Conservation (phyloP, 1,140 invertebrate species). For the Nebria ingens region DNA sequence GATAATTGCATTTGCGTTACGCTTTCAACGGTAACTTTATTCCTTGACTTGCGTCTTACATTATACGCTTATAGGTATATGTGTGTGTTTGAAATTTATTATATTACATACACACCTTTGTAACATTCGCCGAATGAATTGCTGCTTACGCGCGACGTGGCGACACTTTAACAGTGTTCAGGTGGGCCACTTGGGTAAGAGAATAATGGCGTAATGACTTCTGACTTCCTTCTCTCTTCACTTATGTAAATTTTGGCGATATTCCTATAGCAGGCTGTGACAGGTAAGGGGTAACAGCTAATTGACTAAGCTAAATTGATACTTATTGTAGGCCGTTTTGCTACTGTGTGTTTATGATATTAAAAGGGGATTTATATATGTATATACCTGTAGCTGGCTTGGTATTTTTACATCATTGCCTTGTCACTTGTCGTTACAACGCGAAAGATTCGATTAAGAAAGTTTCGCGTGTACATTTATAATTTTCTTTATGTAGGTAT, state of each 20-base stretch:
- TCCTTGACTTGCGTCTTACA: slow-evolving; percentile 3
- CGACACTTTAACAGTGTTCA: neutral
- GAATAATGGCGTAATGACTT: neutral
- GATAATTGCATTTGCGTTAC: neutral
- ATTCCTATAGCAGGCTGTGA: neutral
- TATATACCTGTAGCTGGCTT: too few relatives aligned
- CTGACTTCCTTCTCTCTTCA: neutral
- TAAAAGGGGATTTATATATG: too few relatives aligned
- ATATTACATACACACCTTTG: neutral
- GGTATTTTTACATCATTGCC: too few relatives aligned
- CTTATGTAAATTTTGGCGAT: neutral
- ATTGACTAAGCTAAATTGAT: neutral
- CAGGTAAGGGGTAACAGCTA: neutral
- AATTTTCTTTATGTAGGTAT: too few relatives aligned
- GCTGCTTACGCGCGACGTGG: neutral
- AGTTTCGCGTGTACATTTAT: too few relatives aligned
- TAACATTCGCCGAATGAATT: neutral
- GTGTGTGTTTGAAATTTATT: neutral
- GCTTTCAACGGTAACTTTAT: slow-evolving; percentile 1
- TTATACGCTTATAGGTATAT: too few relatives aligned
- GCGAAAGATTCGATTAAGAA: too few relatives aligned
- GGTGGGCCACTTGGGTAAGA: neutral
- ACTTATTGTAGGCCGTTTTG: too few relatives aligned
- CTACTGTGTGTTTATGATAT: too few relatives aligned
- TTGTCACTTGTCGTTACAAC: too few relatives aligned